Conservation (phyloP, 2,888 invertebrate genomes). For the Cephus spinipes region DNA sequence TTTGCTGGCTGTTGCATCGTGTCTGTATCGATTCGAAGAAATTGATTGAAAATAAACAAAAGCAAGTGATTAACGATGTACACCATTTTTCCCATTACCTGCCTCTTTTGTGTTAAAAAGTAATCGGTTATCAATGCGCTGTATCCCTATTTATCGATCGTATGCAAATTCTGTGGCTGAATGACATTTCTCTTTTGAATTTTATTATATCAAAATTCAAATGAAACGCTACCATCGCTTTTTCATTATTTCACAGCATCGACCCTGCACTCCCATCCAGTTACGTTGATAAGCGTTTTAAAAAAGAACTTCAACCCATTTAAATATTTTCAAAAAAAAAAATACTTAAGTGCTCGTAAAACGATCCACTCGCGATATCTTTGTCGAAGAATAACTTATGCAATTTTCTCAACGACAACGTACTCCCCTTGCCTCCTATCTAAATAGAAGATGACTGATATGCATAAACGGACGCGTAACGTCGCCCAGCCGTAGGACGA, state of each 20-base stretch:
- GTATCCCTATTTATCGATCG: neutral
- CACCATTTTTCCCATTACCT: too few relatives aligned
- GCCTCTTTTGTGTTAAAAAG: too few relatives aligned
- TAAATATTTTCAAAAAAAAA: neutral
- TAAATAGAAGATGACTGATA: slow-evolving; percentile 33
- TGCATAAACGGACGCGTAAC: slow-evolving; percentile 14
- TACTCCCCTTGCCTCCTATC: neutral
- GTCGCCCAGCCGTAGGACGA: neutral
- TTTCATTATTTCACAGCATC: too few relatives aligned
- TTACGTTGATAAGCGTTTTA: neutral
- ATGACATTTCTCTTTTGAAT: neutral
- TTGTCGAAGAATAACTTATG: neutral
- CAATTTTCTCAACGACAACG: neutral
- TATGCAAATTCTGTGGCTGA: neutral
- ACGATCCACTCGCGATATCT: neutral
- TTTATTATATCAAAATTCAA: too few relatives aligned
- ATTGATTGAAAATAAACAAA: too few relatives aligned
- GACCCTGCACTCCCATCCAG: neutral
- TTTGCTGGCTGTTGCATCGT: too few relatives aligned
- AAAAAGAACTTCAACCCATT: neutral
- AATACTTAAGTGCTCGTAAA: neutral
- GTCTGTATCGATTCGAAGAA: too few relatives aligned
- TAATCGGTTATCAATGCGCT: neutral
- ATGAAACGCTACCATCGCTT: too few relatives aligned
- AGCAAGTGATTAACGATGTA: too few relatives aligned